phyloP scores from a whole-genome alignment of 1,140 invertebrate genomes.

The Lucilia cuprina region DNA sequence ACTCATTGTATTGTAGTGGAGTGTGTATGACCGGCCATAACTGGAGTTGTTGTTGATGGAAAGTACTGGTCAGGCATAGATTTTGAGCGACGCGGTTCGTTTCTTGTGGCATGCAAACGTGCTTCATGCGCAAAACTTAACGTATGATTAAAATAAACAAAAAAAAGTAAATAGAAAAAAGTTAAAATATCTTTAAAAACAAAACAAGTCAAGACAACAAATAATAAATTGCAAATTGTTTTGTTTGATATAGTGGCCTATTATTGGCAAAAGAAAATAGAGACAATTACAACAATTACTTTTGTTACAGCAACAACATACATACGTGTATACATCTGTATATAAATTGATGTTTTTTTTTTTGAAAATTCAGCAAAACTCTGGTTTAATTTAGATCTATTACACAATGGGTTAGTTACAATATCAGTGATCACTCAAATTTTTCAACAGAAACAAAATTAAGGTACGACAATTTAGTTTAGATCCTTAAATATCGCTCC shows the following conservation, averaged over 20 bases:
- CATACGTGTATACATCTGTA: not conserved
- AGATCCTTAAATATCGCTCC: too few species aligned
- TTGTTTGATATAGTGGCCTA: slow-evolving; percentile 25
- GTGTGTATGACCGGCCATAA: not conserved
- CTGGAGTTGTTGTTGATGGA: slow-evolving; percentile 1
- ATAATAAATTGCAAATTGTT: slow-evolving; percentile 24
- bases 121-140: not conserved
- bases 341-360: not conserved
- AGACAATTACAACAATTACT: not conserved
- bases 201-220: slow-evolving; percentile 7
- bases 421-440: not conserved
- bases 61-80: slow-evolving; percentile 27
- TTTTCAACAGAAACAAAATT: not conserved
- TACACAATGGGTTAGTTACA: not conserved
- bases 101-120: slow-evolving; percentile 33
- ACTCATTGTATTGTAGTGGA: not conserved
- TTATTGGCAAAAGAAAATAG: slow-evolving; percentile 11
- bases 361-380: not conserved
- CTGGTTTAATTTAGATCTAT: not conserved
- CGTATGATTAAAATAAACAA: not conserved
- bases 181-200: not conserved
- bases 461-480: too few species aligned
- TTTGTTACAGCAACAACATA: not conserved
- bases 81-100: slow-evolving; percentile 6
- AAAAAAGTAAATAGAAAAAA: not conserved